Conservation (phyloP, 2,797 vertebrate species). For the Natrix natrix region DNA sequence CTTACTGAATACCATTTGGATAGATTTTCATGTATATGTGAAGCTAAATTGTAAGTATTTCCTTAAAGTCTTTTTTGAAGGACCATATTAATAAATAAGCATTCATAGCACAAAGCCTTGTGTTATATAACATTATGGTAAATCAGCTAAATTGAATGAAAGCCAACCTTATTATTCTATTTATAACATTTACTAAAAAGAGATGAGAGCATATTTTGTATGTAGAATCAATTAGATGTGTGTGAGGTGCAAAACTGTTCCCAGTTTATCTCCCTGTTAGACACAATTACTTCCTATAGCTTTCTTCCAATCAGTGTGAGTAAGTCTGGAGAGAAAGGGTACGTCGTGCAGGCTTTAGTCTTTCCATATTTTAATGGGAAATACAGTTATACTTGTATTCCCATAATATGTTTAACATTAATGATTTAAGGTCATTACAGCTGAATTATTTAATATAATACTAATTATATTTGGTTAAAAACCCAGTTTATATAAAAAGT, state of each 20-base stretch:
- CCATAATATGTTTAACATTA: background rate
- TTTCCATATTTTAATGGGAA: background rate
- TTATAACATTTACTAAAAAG: background rate
- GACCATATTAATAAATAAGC: background rate
- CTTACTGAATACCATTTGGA: slow-evolving; percentile 27
- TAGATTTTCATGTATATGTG: background rate
- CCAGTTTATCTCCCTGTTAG: background rate
- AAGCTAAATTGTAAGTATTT: background rate
- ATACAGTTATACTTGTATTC: background rate
- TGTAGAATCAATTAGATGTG: background rate
- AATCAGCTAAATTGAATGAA: background rate
- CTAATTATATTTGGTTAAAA: background rate
- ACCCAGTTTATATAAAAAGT: background rate
- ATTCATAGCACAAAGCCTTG: background rate
- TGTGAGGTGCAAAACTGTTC: background rate
- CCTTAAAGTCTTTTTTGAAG: background rate
- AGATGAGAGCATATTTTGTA: background rate
- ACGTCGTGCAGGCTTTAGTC: background rate
- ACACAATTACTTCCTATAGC: background rate
- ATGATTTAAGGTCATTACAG: background rate
- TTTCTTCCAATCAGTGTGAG: background rate
- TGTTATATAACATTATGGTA: background rate
- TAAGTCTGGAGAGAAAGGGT: background rate
- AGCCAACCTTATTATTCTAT: background rate
- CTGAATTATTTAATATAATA: background rate